Percentiles rank a stretch among this genome's conserved stretches.
Evolutionary conservation across 2,113 vertebrate species (phyloP).

Genomic region (cat (Felis catus)): F.catus_Fca126_mat1.0 CM031424.1:42193001-42193500

Average conservation of each 20-base stretch:
- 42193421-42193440: not conserved
- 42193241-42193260: not conserved
- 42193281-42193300: not conserved
- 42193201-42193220: not conserved
- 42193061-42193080: not conserved
- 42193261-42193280: not conserved
- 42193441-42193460: not conserved
- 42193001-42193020: not conserved
- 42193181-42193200: not conserved
- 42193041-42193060: not conserved
- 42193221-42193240: not conserved
- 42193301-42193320: not conserved
- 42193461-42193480: not conserved
- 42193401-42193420: not conserved
- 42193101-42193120: not conserved
- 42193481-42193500: not conserved
- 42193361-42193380: not conserved
- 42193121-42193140: not conserved
- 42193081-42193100: not conserved
- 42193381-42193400: constrained; percentile 13
- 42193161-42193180: not conserved
- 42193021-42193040: constrained; percentile 19
- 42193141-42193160: not conserved
- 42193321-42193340: not conserved
- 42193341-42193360: not conserved